phyloP scores from a whole-genome alignment of 2,797 vertebrate genomes.

The Phoebastria nigripes region DNA sequence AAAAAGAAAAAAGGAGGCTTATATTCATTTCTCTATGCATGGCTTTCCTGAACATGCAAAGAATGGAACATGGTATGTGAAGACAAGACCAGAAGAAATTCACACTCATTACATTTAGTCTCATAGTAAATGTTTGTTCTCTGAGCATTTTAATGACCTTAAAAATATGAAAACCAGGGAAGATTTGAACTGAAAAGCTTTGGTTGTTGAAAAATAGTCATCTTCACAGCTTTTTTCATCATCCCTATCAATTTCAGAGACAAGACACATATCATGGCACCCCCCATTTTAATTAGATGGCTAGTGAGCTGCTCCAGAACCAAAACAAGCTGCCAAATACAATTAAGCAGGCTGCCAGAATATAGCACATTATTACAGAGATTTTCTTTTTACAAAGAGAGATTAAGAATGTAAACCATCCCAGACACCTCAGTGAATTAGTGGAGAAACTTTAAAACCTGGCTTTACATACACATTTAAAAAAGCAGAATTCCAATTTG shows the following conservation, averaged over 20 bases:
- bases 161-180: constrained; percentile 1
- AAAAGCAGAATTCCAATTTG: background rate
- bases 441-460: background rate
- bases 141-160: constrained; percentile 3
- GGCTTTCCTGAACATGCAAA: background rate
- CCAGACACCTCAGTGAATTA: background rate
- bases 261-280: background rate
- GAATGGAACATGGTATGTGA: background rate
- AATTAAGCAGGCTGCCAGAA: constrained; percentile 51
- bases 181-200: constrained; percentile 26
- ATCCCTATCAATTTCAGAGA: constrained; percentile 15
- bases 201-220: constrained; percentile 26
- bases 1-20: background rate
- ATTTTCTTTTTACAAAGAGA: background rate
- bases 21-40: background rate
- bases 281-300: constrained; percentile 53
- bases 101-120: background rate
- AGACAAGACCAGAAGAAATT: background rate
- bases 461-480: background rate
- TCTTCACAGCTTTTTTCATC: constrained; percentile 12
- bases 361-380: background rate
- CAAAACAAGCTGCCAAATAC: constrained; percentile 46
- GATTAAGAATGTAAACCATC: background rate
- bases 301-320: constrained; percentile 34
- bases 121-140: background rate